Conservation (phyloP, 2,888 invertebrate species). For the Caenorhabditis becei region DNA sequence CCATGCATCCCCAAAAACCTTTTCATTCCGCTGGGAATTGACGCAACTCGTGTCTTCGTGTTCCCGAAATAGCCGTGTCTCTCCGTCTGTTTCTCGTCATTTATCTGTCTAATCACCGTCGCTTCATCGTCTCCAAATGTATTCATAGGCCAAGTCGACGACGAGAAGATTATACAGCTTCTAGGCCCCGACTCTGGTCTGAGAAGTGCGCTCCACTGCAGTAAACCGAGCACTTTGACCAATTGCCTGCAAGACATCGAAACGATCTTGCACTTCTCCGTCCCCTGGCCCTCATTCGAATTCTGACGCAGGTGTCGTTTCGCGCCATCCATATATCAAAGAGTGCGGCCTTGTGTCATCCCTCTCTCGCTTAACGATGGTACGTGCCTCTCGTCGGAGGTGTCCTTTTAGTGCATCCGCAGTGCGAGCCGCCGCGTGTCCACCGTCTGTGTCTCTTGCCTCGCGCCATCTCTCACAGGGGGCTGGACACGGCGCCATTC, state of each 20-base stretch:
- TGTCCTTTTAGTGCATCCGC: constrained; percentile 53
- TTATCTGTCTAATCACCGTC: constrained; percentile 52
- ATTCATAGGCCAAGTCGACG: constrained; percentile 13
- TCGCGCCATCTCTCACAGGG: not conserved
- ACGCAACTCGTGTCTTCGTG: constrained; percentile 1
- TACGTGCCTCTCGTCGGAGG: not conserved
- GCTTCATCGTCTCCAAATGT: constrained; percentile 13
- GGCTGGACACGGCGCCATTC: constrained; percentile 31
- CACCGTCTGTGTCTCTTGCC: constrained; percentile 16
- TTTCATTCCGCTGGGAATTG: not conserved
- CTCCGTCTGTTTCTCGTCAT: constrained; percentile 29
- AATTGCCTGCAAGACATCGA: not conserved
- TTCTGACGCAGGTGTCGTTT: constrained; percentile 36
- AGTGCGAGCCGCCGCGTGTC: constrained; percentile 30
- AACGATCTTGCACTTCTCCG: constrained; percentile 12
- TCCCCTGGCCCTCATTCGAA: not conserved
- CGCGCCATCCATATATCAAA: constrained; percentile 32
- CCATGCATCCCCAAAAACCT: constrained; percentile 1
- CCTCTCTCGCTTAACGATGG: constrained; percentile 11
- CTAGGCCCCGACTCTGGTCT: too few species aligned
- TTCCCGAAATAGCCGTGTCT: constrained; percentile 27
- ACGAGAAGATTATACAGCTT: not conserved
- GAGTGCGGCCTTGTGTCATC: constrained; percentile 4
- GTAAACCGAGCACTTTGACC: too few species aligned
- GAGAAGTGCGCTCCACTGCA: too few species aligned